Conservation (phyloP, 2,888 invertebrate genomes). For the Acronicta alni region DNA sequence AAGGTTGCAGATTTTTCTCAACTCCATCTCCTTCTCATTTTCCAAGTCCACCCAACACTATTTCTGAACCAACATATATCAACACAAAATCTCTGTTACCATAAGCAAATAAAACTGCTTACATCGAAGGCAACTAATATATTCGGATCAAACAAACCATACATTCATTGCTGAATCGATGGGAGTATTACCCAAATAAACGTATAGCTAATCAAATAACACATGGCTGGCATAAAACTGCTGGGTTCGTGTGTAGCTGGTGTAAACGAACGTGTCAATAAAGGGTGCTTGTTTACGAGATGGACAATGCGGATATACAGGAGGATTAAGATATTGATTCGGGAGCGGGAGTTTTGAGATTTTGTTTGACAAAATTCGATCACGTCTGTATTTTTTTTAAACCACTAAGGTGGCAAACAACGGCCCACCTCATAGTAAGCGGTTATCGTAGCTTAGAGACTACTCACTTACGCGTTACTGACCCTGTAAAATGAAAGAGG, state of each 20-base stretch:
- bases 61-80: constrained; percentile 12
- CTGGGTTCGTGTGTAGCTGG: constrained; percentile 47
- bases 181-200: constrained; percentile 64
- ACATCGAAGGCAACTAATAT: constrained; percentile 53
- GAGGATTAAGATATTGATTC: constrained; percentile 3
- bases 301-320: constrained; percentile 54
- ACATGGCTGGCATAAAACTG: constrained; percentile 74
- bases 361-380: too few species aligned
- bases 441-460: too few species aligned
- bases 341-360: background rate
- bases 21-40: too few species aligned
- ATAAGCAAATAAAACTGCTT: constrained; percentile 51
- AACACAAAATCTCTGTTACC: constrained; percentile 33
- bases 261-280: constrained; percentile 62
- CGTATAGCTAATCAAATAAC: constrained; percentile 64
- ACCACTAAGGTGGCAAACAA: too few species aligned
- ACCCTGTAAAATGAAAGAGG: too few species aligned
- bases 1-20: too few species aligned
- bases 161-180: constrained; percentile 58
- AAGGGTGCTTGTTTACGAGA: constrained; percentile 63
- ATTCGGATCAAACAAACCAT: constrained; percentile 60
- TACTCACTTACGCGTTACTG: too few species aligned
- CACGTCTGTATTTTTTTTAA: too few species aligned
- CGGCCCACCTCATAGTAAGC: too few species aligned
- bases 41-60: too few species aligned